A percentile compares a stretch with the other conserved stretches of the same genome.
Evolutionary conservation across 2,888 invertebrate genomes (phyloP).

Genomic region (Rotaria macrura): DNA sequence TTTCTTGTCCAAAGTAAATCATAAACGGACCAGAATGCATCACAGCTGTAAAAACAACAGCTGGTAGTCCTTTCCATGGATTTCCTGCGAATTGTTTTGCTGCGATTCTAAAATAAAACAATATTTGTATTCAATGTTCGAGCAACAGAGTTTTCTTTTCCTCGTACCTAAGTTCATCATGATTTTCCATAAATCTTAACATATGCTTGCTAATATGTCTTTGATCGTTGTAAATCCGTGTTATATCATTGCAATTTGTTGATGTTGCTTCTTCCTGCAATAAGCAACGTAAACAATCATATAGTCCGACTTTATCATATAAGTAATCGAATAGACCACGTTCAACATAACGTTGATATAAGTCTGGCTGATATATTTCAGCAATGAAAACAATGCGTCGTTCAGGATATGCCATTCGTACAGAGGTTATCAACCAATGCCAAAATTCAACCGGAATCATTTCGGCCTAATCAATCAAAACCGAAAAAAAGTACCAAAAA

Average conservation of each 20-base stretch:
- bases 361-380: background rate
- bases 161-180: background rate
- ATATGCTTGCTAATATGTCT: background rate
- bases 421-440: background rate
- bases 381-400: constrained; percentile 10
- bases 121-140: background rate
- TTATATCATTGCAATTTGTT: constrained; percentile 4
- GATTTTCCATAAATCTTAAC: constrained; percentile 18
- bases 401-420: background rate
- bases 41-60: background rate
- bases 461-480: background rate
- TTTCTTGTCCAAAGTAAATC: constrained; percentile 20
- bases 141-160: background rate
- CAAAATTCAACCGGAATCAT: constrained; percentile 1
- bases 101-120: background rate
- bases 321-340: constrained; percentile 10
- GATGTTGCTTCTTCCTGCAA: background rate
- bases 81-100: background rate
- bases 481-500: no score
- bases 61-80: constrained; percentile 15
- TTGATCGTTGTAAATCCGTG: background rate
- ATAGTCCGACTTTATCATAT: constrained; percentile 5
- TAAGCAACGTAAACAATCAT: background rate
- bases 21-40: background rate
- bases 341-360: background rate